These are phyloP conservation scores for Ciona savignyi DNA, from an alignment of 23 tunicate genomes.

Conservation along the genomic window DNA sequence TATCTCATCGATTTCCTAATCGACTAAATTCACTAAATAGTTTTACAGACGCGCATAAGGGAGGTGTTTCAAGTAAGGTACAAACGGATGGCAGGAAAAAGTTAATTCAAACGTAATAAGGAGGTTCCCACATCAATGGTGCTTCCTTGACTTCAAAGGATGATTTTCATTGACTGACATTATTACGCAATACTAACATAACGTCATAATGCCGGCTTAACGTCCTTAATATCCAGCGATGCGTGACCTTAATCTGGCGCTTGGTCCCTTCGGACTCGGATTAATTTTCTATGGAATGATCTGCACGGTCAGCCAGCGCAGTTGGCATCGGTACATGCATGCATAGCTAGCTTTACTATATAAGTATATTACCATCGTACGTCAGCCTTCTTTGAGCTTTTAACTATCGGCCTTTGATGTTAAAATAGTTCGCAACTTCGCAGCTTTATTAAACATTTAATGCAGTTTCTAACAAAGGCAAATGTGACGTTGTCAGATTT, in stretches of 20 bases:
- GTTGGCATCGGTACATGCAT: not conserved
- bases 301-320: not conserved
- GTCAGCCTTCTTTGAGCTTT: not conserved
- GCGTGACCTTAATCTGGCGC: not conserved
- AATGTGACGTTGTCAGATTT: too few species aligned
- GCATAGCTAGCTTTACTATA: not conserved
- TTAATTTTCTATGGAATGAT: not conserved
- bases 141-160: too few species aligned
- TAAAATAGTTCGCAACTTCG: too few species aligned
- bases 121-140: too few species aligned
- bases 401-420: too few species aligned
- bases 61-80: too few species aligned
- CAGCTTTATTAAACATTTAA: too few species aligned
- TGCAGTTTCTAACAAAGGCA: too few species aligned
- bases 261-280: not conserved
- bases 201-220: not conserved
- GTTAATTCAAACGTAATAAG: too few species aligned
- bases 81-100: too few species aligned
- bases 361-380: not conserved
- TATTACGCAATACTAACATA: not conserved
- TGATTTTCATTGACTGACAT: not conserved
- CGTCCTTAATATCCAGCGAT: not conserved
- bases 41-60: too few species aligned
- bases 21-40: too few species aligned
- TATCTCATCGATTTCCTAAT: not conserved